These are phyloP conservation scores for Siniperca knerii DNA, from an alignment of 2,113 vertebrate genomes.

Conservation along the genomic window DNA sequence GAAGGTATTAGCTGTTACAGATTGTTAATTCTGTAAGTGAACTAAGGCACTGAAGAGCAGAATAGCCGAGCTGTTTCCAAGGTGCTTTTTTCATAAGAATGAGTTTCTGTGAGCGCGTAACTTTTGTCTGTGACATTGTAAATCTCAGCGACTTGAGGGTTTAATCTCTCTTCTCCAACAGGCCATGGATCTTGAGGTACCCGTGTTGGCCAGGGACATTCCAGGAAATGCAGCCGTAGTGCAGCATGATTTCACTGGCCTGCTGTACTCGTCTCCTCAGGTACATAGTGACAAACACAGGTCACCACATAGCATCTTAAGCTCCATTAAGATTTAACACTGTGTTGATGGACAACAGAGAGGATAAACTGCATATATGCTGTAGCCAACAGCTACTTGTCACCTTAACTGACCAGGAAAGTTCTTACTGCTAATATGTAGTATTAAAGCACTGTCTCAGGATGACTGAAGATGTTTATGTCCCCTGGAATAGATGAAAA, in stretches of 20 bases:
- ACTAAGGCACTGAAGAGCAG: conserved; percentile 22
- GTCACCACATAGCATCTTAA: conserved; percentile 11
- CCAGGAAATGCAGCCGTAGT: conserved; percentile 92
- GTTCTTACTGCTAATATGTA: conserved; percentile 2
- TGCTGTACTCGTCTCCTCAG: conserved; percentile 90
- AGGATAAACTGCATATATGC: conserved; percentile 1
- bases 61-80: neutral
- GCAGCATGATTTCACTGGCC: conserved; percentile 87
- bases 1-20: conserved; percentile 53
- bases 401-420: conserved; percentile 18
- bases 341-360: neutral
- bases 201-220: conserved; percentile 91
- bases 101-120: neutral
- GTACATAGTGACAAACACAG: conserved; percentile 73
- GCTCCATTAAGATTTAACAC: conserved; percentile 26
- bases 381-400: conserved; percentile 7
- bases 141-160: neutral
- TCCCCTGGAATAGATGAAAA: neutral
- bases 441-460: neutral
- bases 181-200: conserved; percentile 94
- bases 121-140: conserved; percentile 23
- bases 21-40: conserved; percentile 56
- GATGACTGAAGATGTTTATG: neutral
- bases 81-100: neutral
- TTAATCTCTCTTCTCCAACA: conserved; percentile 64